phyloP scores from a whole-genome alignment of 30 jellyfish, hydroid and myxozoan species.

The Clytia hemisphaerica region DNA sequence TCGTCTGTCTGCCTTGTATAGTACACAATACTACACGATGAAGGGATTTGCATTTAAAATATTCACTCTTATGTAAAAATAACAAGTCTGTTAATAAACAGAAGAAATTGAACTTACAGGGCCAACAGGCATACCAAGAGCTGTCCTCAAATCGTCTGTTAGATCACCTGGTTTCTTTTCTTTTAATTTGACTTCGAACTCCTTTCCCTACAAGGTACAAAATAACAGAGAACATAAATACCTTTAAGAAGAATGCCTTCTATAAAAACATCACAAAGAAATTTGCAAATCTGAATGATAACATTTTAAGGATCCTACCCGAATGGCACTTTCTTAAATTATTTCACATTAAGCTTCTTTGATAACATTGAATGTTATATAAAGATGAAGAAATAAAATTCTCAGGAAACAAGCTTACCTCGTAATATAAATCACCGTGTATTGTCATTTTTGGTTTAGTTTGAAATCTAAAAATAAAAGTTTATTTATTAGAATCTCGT shows the following conservation, averaged over 20 bases:
- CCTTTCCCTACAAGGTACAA: conserved; percentile 93
- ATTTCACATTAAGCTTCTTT: no score
- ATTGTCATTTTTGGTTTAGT: conserved; percentile 97
- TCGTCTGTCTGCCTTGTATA: background rate
- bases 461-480: conserved; percentile 66
- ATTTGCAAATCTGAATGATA: no score
- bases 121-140: conserved; percentile 99
- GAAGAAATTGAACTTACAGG: conserved; percentile 46
- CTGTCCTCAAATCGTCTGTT: conserved; percentile 95
- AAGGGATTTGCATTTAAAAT: no score
- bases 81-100: background rate
- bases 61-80: no score
- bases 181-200: conserved; percentile 82
- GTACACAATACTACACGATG: background rate
- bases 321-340: no score
- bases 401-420: no score
- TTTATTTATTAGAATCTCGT: background rate
- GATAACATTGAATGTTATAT: background rate
- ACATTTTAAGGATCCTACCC: no score
- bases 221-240: no score
- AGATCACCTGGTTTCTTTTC: conserved; percentile 99
- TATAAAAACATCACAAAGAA: no score
- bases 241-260: no score
- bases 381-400: background rate
- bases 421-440: conserved; percentile 98